Conservation (phyloP, 92 coral and sea anemone genomes). For the Bergia puertoricense region DNA sequence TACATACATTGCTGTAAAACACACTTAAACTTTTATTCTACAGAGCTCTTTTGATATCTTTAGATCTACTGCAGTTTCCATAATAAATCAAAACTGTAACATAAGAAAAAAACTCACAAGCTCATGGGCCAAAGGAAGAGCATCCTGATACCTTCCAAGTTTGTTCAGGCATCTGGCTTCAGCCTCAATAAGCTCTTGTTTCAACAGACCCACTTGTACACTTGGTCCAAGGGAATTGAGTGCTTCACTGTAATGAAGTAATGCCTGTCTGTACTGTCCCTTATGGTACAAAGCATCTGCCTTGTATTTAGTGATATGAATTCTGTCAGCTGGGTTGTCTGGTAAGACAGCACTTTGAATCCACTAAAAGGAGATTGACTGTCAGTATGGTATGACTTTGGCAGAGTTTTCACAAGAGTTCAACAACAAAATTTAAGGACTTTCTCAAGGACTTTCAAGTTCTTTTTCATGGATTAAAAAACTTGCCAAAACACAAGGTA, state of each 20-base stretch:
- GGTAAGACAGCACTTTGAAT: slow-evolving; percentile 38
- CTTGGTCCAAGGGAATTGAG: slow-evolving; percentile 17
- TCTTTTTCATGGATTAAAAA: too few relatives aligned
- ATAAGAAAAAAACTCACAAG: slow-evolving; percentile 41
- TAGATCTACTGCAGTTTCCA: background rate
- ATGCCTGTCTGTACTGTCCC: slow-evolving; percentile 52
- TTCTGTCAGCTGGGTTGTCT: slow-evolving; percentile 51
- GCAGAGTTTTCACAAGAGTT: too few relatives aligned
- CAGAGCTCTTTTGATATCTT: too few relatives aligned
- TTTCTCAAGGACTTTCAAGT: too few relatives aligned
- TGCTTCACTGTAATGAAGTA: slow-evolving; percentile 45
- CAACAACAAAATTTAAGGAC: too few relatives aligned
- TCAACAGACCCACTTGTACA: slow-evolving; percentile 40
- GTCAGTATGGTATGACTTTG: background rate
- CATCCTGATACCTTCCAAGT: slow-evolving; percentile 59
- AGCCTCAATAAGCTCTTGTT: slow-evolving; percentile 74
- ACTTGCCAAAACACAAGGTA: too few relatives aligned
- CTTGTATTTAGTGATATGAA: slow-evolving; percentile 60
- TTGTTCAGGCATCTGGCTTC: slow-evolving; percentile 65
- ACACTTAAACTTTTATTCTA: too few relatives aligned
- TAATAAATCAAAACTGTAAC: too few relatives aligned
- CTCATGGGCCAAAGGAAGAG: slow-evolving; percentile 38
- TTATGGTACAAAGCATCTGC: slow-evolving; percentile 67
- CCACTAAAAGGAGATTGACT: slow-evolving; percentile 57
- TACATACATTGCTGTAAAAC: too few relatives aligned